These are phyloP conservation scores for Florisuga fusca DNA, from an alignment of 2,797 vertebrate species.

Conservation along the genomic window DNA sequence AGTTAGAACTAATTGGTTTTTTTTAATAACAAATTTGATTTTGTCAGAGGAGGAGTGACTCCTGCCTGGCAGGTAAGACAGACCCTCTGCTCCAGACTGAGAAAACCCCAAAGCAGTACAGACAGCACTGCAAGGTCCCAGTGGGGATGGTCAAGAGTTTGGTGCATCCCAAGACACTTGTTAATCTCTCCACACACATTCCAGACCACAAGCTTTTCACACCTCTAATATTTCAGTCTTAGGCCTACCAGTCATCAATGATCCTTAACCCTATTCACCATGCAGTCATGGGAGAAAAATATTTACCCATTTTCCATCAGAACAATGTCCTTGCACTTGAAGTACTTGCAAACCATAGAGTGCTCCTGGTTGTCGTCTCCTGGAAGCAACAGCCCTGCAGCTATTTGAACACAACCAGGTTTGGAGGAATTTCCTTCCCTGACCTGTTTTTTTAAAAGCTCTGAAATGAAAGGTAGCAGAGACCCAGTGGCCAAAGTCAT, in stretches of 20 bases:
- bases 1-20: not conserved
- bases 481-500: rapidly evolving
- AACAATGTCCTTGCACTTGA: not conserved
- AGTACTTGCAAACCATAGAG: too few species aligned
- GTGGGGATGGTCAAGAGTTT: not conserved
- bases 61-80: too few species aligned
- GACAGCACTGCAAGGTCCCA: not conserved
- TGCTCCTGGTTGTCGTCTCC: not conserved
- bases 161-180: not conserved
- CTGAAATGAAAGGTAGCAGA: not conserved
- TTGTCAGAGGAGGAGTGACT: not conserved
- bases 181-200: not conserved
- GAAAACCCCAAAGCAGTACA: not conserved
- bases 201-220: not conserved
- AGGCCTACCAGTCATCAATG: not conserved
- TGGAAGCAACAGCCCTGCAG: not conserved
- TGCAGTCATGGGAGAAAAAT: not conserved
- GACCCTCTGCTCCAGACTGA: not conserved
- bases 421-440: not conserved
- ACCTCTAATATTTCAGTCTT: not conserved
- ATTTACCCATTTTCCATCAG: not conserved
- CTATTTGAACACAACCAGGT: not conserved
- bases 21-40: not conserved
- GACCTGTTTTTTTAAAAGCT: not conserved
- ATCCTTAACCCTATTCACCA: not conserved